Evolutionary conservation across 2,113 vertebrate genomes (phyloP).

Genomic region (Erinaceus europaeus): DNA sequence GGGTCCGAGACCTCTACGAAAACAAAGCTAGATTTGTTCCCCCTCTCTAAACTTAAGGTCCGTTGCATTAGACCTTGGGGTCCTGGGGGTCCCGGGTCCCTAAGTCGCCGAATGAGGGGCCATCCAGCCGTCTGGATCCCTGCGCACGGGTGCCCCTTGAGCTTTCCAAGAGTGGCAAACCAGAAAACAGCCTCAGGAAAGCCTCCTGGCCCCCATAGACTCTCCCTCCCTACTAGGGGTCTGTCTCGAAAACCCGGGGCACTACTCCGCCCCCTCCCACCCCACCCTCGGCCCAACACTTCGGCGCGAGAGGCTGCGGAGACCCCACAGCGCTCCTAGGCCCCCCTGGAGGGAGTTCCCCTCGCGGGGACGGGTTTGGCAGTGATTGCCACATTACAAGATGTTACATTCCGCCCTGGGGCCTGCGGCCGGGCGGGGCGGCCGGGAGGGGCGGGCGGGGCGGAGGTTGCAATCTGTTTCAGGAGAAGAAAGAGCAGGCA

Average conservation of each 20-base stretch:
- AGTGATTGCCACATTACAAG: conserved; percentile 81
- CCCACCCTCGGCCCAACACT: background rate
- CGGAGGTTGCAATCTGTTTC: too few relatives aligned
- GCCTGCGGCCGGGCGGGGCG: conserved; percentile 18
- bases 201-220: rapidly evolving
- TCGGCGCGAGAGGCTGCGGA: background rate
- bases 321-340: background rate
- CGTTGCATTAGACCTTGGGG: background rate
- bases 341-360: conserved; percentile 3
- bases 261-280: background rate
- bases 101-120: background rate
- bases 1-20: background rate
- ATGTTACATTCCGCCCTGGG: conserved; percentile 76
- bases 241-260: background rate
- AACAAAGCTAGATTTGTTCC: background rate
- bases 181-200: background rate
- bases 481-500: background rate
- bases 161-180: background rate
- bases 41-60: background rate
- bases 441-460: background rate
- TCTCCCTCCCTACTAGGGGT: background rate
- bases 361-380: conserved; percentile 44
- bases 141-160: background rate
- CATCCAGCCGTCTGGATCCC: background rate
- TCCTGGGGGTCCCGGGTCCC: background rate